phyloP scores from a whole-genome alignment of 92 coral and sea anemone species.

The Palythoa grandiflora region DNA sequence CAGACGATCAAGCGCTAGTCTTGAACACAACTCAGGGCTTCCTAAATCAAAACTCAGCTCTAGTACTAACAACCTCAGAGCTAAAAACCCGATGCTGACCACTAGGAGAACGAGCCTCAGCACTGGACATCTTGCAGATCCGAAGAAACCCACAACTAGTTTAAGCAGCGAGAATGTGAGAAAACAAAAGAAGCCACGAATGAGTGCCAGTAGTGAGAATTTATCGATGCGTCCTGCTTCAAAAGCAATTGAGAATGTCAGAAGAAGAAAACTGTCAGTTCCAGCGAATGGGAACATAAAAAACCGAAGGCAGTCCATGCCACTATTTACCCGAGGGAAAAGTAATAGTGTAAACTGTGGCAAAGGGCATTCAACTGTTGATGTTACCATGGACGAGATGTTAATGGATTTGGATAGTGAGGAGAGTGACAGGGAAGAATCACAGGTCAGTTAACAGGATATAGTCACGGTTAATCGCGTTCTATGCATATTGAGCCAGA shows the following conservation, averaged over 20 bases:
- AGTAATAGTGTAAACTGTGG: slow-evolving; percentile 1
- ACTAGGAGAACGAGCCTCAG: slow-evolving; percentile 3
- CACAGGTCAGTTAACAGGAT: slow-evolving; percentile 69
- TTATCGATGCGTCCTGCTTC: slow-evolving; percentile 12
- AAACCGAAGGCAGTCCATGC: not conserved
- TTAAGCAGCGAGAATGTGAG: slow-evolving; percentile 29
- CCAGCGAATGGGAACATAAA: slow-evolving; percentile 4
- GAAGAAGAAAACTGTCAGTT: slow-evolving; percentile 12
- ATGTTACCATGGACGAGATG: slow-evolving; percentile 31
- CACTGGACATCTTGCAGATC: slow-evolving; percentile 25
- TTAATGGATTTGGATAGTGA: slow-evolving; percentile 79
- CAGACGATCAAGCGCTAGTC: not conserved
- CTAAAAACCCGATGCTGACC: not conserved
- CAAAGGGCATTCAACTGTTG: slow-evolving; percentile 27
- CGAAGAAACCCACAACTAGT: slow-evolving; percentile 10
- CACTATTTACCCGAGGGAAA: not conserved
- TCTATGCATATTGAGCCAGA: too few relatives aligned
- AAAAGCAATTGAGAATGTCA: slow-evolving; percentile 5
- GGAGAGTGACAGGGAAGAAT: slow-evolving; percentile 69
- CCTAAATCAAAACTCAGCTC: not conserved
- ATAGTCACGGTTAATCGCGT: too few relatives aligned
- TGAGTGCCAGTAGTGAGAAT: slow-evolving; percentile 44
- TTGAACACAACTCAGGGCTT: not conserved
- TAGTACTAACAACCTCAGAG: slow-evolving; percentile 26
- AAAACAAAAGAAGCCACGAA: slow-evolving; percentile 7